Evolutionary conservation across 2,113 vertebrate species (phyloP), one percentile per base, ranked within the genome.

Genomic region (Prunella fulvescens): DNA sequence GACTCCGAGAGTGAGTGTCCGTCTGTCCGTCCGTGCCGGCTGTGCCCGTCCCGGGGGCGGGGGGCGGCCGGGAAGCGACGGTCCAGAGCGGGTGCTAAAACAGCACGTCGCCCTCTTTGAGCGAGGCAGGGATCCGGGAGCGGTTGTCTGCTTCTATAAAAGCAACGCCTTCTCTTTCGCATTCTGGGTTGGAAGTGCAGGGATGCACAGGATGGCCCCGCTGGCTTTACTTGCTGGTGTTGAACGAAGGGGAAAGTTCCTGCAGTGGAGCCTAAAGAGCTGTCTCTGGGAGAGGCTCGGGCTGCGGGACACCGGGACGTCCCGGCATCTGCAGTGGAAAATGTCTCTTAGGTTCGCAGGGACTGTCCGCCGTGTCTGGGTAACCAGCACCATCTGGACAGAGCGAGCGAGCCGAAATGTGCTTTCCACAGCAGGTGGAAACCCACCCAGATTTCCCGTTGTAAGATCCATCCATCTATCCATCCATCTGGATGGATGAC

Each of bases 1-100:
- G 99, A 99, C 97, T 98, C 99, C 0, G 99, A 99, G 81, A 99
- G 99, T 97, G 87, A 74, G 64, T 82, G 79, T 70, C 84, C 10
- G 14, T 31, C 51, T 2, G 61, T 48, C 67, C 7, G 42, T 29
- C 79, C 22, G 37, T 37, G 50, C 58, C 7, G 22, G 35, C 77
- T 4, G 14, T 14, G 76, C 66, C 53, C 24, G 33, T 0, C 12
- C 37, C 12, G 45, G 51, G n/a, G n/a, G 7, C 14, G 62, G 25
- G 26, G 33, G 23, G 33, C 6, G 42, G 50, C 19, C 18, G 77
- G 44, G 50, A 10, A 16, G 39, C 23, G 23, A 4, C 33, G 8
- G 29, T 89, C 17, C 29, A 1, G 48, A 61, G 53, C 10, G 25
- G 11, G 37, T 28, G 33, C 60, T 40, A 4, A 50, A 29, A 6